phyloP scores from a whole-genome alignment of 2,888 invertebrate species.

The Tribolium freemani region DNA sequence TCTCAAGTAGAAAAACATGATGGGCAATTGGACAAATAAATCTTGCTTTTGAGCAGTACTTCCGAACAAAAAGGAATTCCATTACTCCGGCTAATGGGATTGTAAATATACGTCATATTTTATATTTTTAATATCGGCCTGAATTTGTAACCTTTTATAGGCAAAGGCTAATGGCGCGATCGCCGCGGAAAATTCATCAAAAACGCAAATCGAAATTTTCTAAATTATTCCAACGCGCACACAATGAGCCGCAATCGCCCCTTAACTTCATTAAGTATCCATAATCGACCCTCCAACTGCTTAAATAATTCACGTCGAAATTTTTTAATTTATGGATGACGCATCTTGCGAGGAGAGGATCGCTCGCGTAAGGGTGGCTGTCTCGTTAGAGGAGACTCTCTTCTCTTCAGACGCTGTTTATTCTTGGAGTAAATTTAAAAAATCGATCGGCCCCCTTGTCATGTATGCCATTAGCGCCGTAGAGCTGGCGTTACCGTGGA shows the following conservation, averaged over 20 bases:
- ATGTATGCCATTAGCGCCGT: slow-evolving; percentile 69
- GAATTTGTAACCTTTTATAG: slow-evolving; percentile 55
- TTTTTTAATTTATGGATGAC: slow-evolving; percentile 39
- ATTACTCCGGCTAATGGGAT: slow-evolving; percentile 57
- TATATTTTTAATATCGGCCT: slow-evolving; percentile 55
- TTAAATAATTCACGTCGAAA: slow-evolving; percentile 29
- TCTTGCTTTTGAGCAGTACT: slow-evolving; percentile 58
- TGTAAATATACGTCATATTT: slow-evolving; percentile 58
- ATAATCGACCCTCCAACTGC: neutral
- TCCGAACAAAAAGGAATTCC: slow-evolving; percentile 57
- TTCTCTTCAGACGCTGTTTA: slow-evolving; percentile 61
- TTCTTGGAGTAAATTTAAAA: slow-evolving; percentile 69
- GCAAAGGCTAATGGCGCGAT: slow-evolving; percentile 42
- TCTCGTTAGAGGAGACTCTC: slow-evolving; percentile 30
- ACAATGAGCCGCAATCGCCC: neutral
- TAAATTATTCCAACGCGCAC: neutral
- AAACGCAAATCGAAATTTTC: neutral
- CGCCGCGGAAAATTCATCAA: slow-evolving; percentile 35
- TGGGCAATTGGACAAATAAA: slow-evolving; percentile 63
- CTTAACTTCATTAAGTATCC: neutral
- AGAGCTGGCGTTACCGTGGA: slow-evolving; percentile 66
- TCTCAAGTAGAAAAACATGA: slow-evolving; percentile 58
- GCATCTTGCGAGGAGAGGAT: slow-evolving; percentile 6
- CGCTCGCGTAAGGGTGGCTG: neutral
- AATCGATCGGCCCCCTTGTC: slow-evolving; percentile 69